Conservation (phyloP, 2,113 vertebrate genomes). For the Kryptolebias marmoratus region DNA sequence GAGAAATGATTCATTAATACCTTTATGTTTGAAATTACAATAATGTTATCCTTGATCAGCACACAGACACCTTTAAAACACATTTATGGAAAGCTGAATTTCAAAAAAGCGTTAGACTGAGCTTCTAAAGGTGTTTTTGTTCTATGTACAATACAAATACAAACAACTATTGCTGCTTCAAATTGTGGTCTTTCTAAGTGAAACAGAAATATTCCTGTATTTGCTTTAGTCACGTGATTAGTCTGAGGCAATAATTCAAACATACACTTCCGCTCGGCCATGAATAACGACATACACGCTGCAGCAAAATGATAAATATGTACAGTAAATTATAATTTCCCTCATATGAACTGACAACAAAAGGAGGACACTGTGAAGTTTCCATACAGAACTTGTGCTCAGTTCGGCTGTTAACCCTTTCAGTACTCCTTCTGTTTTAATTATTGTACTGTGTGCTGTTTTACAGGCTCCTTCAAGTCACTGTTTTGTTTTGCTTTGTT, state of each 20-base stretch:
- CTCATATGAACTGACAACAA: conserved; percentile 12
- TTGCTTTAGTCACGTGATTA: conserved; percentile 25
- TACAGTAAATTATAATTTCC: conserved; percentile 32
- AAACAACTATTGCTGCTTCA: not conserved
- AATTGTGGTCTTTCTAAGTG: not conserved
- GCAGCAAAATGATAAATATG: conserved; percentile 9
- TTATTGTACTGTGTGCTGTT: not conserved
- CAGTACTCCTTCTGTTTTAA: conserved; percentile 7
- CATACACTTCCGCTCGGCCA: conserved; percentile 15
- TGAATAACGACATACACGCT: not conserved
- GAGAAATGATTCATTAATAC: not conserved
- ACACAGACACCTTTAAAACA: not conserved
- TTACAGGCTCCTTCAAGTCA: too few relatives aligned
- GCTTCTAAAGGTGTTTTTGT: conserved; percentile 39
- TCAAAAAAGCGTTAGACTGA: not conserved
- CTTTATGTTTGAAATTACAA: not conserved
- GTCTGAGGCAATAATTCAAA: conserved; percentile 4
- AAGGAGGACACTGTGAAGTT: not conserved
- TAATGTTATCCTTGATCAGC: not conserved
- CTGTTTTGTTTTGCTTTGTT: conserved; percentile 6
- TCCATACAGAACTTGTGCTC: conserved; percentile 2
- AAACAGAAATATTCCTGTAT: conserved; percentile 14
- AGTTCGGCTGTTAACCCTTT: conserved; percentile 11
- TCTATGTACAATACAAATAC: conserved; percentile 29
- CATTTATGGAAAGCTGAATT: conserved; percentile 9